Conservation (phyloP, 2,888 invertebrate species). For the Mythimna loreyi region DNA sequence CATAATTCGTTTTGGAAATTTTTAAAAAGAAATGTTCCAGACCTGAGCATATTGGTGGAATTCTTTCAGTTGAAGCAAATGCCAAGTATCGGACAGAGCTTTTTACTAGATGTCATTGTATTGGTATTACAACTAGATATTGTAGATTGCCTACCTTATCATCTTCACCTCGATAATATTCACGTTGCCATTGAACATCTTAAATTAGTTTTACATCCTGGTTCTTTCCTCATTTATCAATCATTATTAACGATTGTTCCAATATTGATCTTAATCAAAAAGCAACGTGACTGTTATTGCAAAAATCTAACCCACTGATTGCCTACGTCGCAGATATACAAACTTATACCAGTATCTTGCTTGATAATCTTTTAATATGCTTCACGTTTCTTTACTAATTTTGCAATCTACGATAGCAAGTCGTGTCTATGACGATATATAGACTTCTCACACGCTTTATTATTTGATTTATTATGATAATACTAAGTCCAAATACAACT, state of each 20-base stretch:
- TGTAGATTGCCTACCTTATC: not conserved
- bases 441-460: not conserved
- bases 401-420: conserved; percentile 19
- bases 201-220: not conserved
- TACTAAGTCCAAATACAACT: not conserved
- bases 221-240: conserved; percentile 9
- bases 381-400: conserved; percentile 8
- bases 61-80: too few species aligned
- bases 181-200: not conserved
- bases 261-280: conserved; percentile 19
- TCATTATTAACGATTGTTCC: conserved; percentile 20
- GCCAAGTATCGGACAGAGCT: not conserved
- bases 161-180: not conserved
- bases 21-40: not conserved
- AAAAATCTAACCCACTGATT: conserved; percentile 1
- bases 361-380: conserved; percentile 20
- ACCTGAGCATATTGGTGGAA: not conserved
- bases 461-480: not conserved
- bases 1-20: not conserved
- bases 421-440: not conserved
- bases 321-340: conserved; percentile 6
- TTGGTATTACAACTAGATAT: not conserved
- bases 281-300: not conserved
- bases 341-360: conserved; percentile 6
- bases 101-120: not conserved